Conservation (phyloP, 2,113 vertebrate genomes). For the Haplochromis burtoni region DNA sequence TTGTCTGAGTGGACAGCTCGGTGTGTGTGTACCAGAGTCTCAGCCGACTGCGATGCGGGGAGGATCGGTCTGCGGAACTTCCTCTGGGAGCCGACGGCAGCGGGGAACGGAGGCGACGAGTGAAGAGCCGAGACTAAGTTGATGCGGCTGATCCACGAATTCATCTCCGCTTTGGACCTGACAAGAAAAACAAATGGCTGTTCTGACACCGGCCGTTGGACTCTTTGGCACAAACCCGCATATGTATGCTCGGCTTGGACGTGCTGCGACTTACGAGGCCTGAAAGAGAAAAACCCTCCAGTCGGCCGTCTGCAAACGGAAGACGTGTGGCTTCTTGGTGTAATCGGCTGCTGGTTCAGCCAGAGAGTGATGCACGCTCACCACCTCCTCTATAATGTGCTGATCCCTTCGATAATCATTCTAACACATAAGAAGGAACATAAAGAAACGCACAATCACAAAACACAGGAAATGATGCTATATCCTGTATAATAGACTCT, state of each 20-base stretch:
- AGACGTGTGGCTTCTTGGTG: conserved; percentile 84
- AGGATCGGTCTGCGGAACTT: conserved; percentile 82
- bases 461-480: not conserved
- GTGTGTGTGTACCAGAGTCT: conserved; percentile 67
- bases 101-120: conserved; percentile 85
- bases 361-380: conserved; percentile 87
- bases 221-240: not conserved
- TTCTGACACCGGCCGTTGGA: not conserved
- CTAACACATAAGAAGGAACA: conserved; percentile 37
- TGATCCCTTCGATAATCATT: conserved; percentile 67
- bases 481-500: not conserved
- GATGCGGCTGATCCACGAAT: conserved; percentile 84
- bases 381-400: conserved; percentile 74
- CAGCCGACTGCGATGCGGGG: conserved; percentile 70
- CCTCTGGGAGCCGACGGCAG: conserved; percentile 83
- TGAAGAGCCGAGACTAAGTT: conserved; percentile 84
- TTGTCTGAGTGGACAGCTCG: not conserved
- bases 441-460: not conserved
- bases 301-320: conserved; percentile 86
- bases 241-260: not conserved
- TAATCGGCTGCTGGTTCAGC: conserved; percentile 78
- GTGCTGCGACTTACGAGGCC: conserved; percentile 74
- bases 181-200: not conserved
- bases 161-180: conserved; percentile 83
- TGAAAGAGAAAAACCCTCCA: conserved; percentile 90